A percentile compares a stretch with the other conserved stretches of the same genome.
phyloP scores from a whole-genome alignment of 2,797 vertebrate genomes.

The Melanotaenia parkinsoni region DNA sequence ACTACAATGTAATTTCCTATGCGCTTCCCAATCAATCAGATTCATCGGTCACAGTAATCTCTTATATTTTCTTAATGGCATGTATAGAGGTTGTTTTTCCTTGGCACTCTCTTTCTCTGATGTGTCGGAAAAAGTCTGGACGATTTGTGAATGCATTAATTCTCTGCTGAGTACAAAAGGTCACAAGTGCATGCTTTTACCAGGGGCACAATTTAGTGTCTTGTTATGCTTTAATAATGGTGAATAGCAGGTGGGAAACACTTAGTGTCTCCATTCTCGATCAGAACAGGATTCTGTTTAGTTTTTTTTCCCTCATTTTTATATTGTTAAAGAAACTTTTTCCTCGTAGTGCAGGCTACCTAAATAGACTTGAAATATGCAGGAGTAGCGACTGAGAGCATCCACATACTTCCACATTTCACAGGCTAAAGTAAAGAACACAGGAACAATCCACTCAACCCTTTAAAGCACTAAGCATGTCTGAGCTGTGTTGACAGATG shows the following conservation, averaged over 20 bases:
- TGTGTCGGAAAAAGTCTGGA: slow-evolving; percentile 7
- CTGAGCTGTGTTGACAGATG: slow-evolving; percentile 28
- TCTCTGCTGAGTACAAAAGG: slow-evolving; percentile 26
- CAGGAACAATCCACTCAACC: slow-evolving; percentile 32
- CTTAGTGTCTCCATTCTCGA: slow-evolving; percentile 12
- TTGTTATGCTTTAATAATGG: slow-evolving; percentile 11
- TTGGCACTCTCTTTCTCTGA: not conserved
- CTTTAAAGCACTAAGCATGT: slow-evolving; percentile 23
- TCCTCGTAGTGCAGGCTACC: slow-evolving; percentile 19
- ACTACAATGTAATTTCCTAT: not conserved
- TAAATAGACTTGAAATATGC: slow-evolving; percentile 27
- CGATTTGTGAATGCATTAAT: slow-evolving; percentile 24
- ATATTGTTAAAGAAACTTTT: slow-evolving; percentile 30
- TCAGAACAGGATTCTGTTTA: not conserved
- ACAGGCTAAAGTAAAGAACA: slow-evolving; percentile 12
- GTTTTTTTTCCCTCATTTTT: slow-evolving; percentile 12
- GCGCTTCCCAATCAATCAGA: not conserved
- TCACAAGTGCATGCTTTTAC: slow-evolving; percentile 32
- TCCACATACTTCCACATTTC: not conserved
- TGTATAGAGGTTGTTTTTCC: not conserved
- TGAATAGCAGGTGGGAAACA: slow-evolving; percentile 21
- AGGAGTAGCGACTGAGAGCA: slow-evolving; percentile 40
- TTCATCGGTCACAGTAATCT: too few species aligned
- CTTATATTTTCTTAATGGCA: not conserved
- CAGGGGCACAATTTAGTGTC: slow-evolving; percentile 11